phyloP scores from a whole-genome alignment of 1,140 invertebrate species.

The Stegodyphus mimosarum region DNA sequence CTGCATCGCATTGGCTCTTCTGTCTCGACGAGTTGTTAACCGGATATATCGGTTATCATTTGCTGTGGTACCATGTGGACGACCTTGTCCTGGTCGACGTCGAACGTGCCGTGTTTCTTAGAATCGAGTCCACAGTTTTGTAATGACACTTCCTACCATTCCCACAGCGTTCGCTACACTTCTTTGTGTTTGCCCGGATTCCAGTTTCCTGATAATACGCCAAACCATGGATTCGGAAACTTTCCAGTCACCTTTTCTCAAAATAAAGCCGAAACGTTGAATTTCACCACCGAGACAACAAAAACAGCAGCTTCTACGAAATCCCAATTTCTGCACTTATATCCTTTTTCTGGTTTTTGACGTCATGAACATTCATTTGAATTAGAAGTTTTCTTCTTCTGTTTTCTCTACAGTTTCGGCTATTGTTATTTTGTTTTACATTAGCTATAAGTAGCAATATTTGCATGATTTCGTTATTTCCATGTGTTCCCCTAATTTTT shows the following conservation, averaged over 20 bases:
- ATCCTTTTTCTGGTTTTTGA: background rate
- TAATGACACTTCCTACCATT: background rate
- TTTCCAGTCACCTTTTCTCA: conserved; percentile 5
- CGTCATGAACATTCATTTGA: background rate
- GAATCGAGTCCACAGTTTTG: conserved; percentile 5
- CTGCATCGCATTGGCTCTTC: background rate
- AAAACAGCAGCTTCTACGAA: no score
- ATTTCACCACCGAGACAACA: no score
- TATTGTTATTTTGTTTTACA: background rate
- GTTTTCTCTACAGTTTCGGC: background rate
- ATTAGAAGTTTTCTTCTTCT: background rate
- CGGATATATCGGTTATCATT: conserved; percentile 1
- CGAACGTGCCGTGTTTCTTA: background rate
- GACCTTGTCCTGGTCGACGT: conserved; percentile 8
- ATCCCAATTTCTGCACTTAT: background rate
- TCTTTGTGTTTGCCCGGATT: conserved; percentile 1
- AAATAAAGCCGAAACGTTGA: background rate
- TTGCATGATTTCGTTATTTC: background rate
- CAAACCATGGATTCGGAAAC: background rate
- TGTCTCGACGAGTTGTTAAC: background rate
- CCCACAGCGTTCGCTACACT: background rate
- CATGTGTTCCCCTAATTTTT: background rate
- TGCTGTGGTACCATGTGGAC: background rate
- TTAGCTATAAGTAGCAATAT: background rate
- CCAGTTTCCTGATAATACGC: background rate